Evolutionary conservation across 1,140 invertebrate species (phyloP).

Genomic region (Popillia japonica): DNA sequence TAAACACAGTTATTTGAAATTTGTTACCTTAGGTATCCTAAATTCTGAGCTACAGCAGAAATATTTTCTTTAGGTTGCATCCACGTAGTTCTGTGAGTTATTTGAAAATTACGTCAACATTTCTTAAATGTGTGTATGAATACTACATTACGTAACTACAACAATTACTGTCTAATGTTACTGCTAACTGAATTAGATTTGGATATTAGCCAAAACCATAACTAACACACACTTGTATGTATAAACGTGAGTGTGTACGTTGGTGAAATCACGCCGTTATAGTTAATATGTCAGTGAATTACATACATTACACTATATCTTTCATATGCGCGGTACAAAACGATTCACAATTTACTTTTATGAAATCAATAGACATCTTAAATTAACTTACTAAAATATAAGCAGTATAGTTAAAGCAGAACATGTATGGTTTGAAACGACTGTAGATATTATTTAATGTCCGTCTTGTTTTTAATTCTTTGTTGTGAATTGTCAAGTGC

Average conservation of each 20-base stretch:
- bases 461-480: too few species aligned
- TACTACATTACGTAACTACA: not conserved
- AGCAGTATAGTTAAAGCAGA: too few species aligned
- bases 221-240: not conserved
- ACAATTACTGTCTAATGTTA: not conserved
- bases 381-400: too few species aligned
- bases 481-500: too few species aligned
- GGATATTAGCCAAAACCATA: conserved; percentile 3
- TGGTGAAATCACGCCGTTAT: not conserved
- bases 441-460: too few species aligned
- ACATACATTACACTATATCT: not conserved
- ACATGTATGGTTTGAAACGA: too few species aligned
- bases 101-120: too few species aligned
- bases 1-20: too few species aligned
- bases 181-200: conserved; percentile 7
- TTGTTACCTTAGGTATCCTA: too few species aligned
- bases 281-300: conserved; percentile 2
- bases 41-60: too few species aligned
- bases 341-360: not conserved
- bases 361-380: not conserved
- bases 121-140: not conserved
- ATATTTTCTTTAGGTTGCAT: too few species aligned
- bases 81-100: too few species aligned
- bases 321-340: not conserved
- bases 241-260: not conserved